Evolutionary conservation across 2,113 vertebrate genomes (phyloP).

Genomic region (Ophthalmolycus amberensis): DNA sequence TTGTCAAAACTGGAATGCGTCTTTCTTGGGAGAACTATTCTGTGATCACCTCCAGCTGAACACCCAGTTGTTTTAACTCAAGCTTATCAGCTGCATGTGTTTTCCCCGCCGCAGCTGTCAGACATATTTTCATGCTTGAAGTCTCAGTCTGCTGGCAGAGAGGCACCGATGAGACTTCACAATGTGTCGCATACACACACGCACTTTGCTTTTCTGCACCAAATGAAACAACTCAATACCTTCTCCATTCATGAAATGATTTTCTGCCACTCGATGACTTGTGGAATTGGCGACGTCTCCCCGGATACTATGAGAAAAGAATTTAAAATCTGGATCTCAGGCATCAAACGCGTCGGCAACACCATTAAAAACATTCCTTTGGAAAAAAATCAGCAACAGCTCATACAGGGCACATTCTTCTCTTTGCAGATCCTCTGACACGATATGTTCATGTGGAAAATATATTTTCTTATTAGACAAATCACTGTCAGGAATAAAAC

Average conservation of each 20-base stretch:
- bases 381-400: conserved; percentile 18
- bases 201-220: conserved; percentile 6
- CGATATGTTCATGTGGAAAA: conserved; percentile 34
- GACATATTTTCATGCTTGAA: conserved; percentile 49
- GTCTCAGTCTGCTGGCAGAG: conserved; percentile 10
- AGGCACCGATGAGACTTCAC: conserved; percentile 24
- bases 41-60: conserved; percentile 62
- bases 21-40: conserved; percentile 32
- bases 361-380: conserved; percentile 53
- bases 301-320: conserved; percentile 18
- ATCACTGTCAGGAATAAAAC: conserved; percentile 19
- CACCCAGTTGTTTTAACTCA: conserved; percentile 57
- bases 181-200: conserved; percentile 21
- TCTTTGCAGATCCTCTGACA: conserved; percentile 58
- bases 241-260: conserved; percentile 3
- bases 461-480: conserved; percentile 1
- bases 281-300: background rate
- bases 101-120: conserved; percentile 51
- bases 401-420: conserved; percentile 28
- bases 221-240: conserved; percentile 41
- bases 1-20: conserved; percentile 43
- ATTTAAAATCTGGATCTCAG: conserved; percentile 4
- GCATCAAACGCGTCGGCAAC: conserved; percentile 28
- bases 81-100: conserved; percentile 64
- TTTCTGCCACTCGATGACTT: conserved; percentile 20